These are phyloP conservation scores for Drosophila oshimai DNA, from an alignment of 1,140 invertebrate species.

Conservation along the genomic window DNA sequence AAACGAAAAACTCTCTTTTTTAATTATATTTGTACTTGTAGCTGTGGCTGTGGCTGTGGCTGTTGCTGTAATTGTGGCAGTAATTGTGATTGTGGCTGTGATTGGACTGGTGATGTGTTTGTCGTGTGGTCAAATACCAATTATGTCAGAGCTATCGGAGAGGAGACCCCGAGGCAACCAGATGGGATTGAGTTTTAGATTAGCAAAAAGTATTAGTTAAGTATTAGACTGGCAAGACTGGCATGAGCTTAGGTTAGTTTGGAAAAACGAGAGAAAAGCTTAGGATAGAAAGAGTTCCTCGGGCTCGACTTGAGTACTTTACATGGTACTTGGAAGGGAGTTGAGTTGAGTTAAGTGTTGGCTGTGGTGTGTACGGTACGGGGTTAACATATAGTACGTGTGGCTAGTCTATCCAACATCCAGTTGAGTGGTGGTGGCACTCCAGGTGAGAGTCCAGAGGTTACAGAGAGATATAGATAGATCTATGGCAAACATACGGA, in stretches of 20 bases:
- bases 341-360: conserved; percentile 20
- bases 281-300: conserved; percentile 6
- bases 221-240: conserved; percentile 23
- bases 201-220: conserved; percentile 23
- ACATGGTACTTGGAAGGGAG: conserved; percentile 11
- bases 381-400: conserved; percentile 29
- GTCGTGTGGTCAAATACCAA: conserved; percentile 66
- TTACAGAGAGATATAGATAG: conserved; percentile 39
- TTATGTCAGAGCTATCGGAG: conserved; percentile 69
- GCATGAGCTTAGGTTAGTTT: conserved; percentile 33
- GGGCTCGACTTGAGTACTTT: conserved; percentile 23
- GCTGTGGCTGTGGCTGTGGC: conserved; percentile 35
- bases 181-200: conserved; percentile 12
- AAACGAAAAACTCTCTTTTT: conserved; percentile 43
- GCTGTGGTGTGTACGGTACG: conserved; percentile 25
- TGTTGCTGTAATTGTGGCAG: conserved; percentile 28
- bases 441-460: conserved; percentile 53
- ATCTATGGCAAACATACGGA: conserved; percentile 70
- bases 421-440: conserved; percentile 45
- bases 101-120: conserved; percentile 11
- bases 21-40: conserved; percentile 28
- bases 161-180: conserved; percentile 16
- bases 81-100: conserved; percentile 18
- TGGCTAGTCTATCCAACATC: conserved; percentile 67
- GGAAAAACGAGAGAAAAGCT: conserved; percentile 32